Conservation (phyloP, 2,113 vertebrate genomes). For the Anguilla rostrata region DNA sequence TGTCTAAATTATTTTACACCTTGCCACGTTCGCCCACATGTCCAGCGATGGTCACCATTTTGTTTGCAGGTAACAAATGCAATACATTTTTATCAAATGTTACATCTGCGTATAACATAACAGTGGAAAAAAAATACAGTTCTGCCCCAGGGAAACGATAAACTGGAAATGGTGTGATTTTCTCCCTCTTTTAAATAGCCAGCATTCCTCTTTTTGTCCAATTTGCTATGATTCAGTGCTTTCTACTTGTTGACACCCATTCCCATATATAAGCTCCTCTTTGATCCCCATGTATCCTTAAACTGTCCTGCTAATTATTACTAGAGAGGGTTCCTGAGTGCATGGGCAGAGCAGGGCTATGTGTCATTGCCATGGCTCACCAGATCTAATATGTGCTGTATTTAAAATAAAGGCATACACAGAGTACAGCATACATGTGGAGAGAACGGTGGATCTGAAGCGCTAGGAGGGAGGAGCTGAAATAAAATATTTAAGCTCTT, state of each 20-base stretch:
- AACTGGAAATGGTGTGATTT: neutral
- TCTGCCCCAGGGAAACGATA: neutral
- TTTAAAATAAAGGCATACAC: neutral
- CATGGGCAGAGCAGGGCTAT: neutral
- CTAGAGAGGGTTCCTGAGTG: neutral
- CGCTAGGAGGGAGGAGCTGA: neutral
- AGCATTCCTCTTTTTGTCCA: neutral
- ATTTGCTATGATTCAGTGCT: conserved; percentile 5
- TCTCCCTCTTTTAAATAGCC: neutral
- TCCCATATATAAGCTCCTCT: neutral
- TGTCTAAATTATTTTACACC: neutral
- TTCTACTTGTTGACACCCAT: neutral
- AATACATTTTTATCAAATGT: neutral
- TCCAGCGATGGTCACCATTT: no score
- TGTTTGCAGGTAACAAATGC: no score
- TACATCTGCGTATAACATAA: neutral
- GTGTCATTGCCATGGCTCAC: neutral
- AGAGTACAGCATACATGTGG: neutral
- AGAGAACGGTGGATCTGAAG: neutral
- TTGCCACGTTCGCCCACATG: neutral
- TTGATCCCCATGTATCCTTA: neutral
- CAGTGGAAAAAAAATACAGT: no score
- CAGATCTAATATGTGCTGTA: conserved; percentile 3
- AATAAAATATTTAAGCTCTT: neutral
- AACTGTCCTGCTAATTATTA: conserved; percentile 3